Evolutionary conservation across 2,797 vertebrate genomes (phyloP), one percentile per base, ranked within the genome.

Genomic region (Erpetoichthys calabaricus): DNA sequence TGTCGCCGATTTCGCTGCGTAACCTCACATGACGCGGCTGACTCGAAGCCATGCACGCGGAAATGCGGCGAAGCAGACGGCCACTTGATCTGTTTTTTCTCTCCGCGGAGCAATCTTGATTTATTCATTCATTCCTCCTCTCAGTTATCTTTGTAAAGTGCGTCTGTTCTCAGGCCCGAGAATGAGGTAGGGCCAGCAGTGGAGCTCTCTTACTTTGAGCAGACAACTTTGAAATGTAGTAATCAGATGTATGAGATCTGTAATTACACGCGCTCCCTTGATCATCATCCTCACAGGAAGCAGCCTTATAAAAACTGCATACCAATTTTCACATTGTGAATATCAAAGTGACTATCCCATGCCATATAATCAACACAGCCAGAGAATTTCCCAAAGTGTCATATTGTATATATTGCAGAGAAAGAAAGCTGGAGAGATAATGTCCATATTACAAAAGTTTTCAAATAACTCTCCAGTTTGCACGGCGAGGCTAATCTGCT

Each of bases 271-370:
- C 66, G 68, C 46, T 65, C 59, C 62, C 53, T 65, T 60, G 65
- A 52, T 65, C 63, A 65, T 64, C 56, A 46, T 54, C 53, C 53
- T 57, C 62, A 59, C 56, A 57, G 60, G 61, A 72, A 67, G 59
- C 64, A 52, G n/a, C 47, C 56, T 63, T 65, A 59, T 64, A 67
- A 62, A 75, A 54, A 65, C 59, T 56, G 53, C 57, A 64, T 51
- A 45, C n/a, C 63, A 56, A 57, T 67, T 62, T 71, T 58, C 47
- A 60, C 56, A 61, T 63, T 51, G 3, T 52, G 63, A 54, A 62
- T 63, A 9, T 49, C 55, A 62, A 59, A 66, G 62, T 4, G 1
- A 70, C 55, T 58, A 56, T 54, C 53, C 53, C 53, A 54, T 42
- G 41, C 53, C 41, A 42, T 54, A 54, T 54, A 54, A 54, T 54